Evolutionary conservation across 2,888 invertebrate genomes (phyloP).

Genomic region (Eupithecia centaureata): DNA sequence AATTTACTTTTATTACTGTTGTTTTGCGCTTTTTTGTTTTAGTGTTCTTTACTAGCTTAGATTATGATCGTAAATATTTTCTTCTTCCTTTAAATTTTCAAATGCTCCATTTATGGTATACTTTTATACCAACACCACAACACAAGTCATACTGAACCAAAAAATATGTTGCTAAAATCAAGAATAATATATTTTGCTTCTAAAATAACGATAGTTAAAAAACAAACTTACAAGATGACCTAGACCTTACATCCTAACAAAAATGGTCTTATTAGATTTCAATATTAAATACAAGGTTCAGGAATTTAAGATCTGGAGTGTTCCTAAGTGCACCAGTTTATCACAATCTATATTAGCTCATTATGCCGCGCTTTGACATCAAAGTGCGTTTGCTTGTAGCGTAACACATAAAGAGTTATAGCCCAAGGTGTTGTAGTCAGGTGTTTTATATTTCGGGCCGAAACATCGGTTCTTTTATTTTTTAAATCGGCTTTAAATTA

Average conservation of each 20-base stretch:
- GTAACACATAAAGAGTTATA: slow-evolving; percentile 47
- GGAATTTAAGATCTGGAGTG: neutral
- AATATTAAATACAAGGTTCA: neutral
- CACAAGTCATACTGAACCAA: neutral
- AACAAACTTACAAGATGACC: neutral
- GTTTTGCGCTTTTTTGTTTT: slow-evolving; percentile 28
- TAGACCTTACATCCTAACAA: neutral
- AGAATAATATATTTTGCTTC: neutral
- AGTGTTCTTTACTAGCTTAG: slow-evolving; percentile 9
- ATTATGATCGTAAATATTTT: neutral
- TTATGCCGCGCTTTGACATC: slow-evolving; percentile 39
- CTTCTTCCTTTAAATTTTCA: too few relatives aligned
- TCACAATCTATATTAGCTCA: slow-evolving; percentile 18
- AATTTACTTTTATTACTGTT: slow-evolving; percentile 33
- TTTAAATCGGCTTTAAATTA: neutral
- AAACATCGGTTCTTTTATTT: neutral
- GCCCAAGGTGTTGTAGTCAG: slow-evolving; percentile 8
- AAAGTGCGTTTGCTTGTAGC: slow-evolving; percentile 57
- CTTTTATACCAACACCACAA: neutral
- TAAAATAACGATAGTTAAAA: neutral
- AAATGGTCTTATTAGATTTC: neutral
- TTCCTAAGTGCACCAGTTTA: slow-evolving; percentile 16
- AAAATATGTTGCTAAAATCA: too few relatives aligned
- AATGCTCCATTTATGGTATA: neutral
- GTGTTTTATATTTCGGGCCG: slow-evolving; percentile 6